A percentile compares a stretch with the other conserved stretches of the same genome.
Conservation (phyloP, 1,140 invertebrate genomes). For the Listronotus oregonensis region DNA sequence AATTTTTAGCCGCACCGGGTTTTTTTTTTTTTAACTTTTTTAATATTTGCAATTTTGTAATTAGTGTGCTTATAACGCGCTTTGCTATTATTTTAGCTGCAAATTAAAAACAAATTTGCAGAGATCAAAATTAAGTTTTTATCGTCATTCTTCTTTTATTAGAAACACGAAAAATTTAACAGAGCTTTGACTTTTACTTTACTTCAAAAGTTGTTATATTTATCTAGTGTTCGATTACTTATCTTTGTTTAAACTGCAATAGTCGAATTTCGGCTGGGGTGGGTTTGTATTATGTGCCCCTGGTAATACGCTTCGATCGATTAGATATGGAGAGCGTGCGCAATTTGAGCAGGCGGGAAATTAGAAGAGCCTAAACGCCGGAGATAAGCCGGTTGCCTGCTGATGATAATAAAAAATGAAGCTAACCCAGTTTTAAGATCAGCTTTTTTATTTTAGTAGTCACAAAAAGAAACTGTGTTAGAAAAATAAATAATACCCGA, state of each 20-base stretch:
- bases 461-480: too few relatives aligned
- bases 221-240: not conserved
- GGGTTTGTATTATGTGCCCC: conserved; percentile 41
- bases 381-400: conserved; percentile 12
- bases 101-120: too few relatives aligned
- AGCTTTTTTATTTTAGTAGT: not conserved
- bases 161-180: too few relatives aligned
- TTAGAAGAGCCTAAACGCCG: conserved; percentile 30
- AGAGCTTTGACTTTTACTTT: too few relatives aligned
- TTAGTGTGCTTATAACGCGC: conserved; percentile 2
- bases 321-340: conserved; percentile 36
- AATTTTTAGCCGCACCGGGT: conserved; percentile 29
- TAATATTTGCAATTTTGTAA: conserved; percentile 33
- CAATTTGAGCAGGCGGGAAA: conserved; percentile 36
- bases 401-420: conserved; percentile 11
- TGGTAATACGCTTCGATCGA: conserved; percentile 41
- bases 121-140: too few relatives aligned
- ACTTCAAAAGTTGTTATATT: not conserved
- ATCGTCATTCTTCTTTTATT: too few relatives aligned
- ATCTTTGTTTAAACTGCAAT: conserved; percentile 36
- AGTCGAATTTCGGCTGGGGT: conserved; percentile 39
- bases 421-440: conserved; percentile 11
- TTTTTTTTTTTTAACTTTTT: conserved; percentile 22
- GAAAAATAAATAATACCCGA: too few relatives aligned
- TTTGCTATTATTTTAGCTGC: not conserved